Conservation (phyloP, 2,888 invertebrate genomes). For the Metopia argyrocephala region DNA sequence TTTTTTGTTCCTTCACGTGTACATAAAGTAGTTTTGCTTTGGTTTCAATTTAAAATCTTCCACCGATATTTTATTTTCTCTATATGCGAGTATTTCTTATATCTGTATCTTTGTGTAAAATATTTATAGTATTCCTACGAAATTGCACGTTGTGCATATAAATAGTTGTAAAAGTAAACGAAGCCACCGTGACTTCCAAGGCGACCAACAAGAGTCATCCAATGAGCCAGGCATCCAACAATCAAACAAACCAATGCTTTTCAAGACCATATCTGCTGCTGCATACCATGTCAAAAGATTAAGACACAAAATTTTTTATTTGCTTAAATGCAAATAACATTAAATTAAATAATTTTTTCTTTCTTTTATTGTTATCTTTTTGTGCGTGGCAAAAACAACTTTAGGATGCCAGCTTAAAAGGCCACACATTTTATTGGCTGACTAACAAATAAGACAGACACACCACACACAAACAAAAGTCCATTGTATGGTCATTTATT, state of each 20-base stretch:
- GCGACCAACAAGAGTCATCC: constrained; percentile 70
- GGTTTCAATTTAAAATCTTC: constrained; percentile 51
- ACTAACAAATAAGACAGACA: constrained; percentile 43
- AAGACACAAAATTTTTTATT: constrained; percentile 79
- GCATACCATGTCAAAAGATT: constrained; percentile 75
- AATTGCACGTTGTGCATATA: constrained; percentile 72
- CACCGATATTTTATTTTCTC: constrained; percentile 29
- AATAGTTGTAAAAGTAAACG: constrained; percentile 66
- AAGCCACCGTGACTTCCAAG: constrained; percentile 67
- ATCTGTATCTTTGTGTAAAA: constrained; percentile 1
- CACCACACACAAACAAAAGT: constrained; percentile 11
- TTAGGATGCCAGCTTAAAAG: constrained; percentile 18
- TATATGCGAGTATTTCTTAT: not conserved
- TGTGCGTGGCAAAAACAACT: constrained; percentile 35
- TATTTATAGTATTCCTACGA: constrained; percentile 45
- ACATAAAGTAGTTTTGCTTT: constrained; percentile 26
- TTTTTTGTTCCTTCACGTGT: constrained; percentile 9
- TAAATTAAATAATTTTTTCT: constrained; percentile 76
- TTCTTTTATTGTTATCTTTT: constrained; percentile 64
- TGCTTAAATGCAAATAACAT: constrained; percentile 78
- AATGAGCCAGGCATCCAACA: constrained; percentile 23
- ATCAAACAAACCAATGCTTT: constrained; percentile 17
- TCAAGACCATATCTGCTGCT: not conserved
- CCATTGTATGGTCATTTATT: not conserved
- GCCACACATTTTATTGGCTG: constrained; percentile 44